These are phyloP conservation scores for Drosophila pachea DNA, from an alignment of 1,140 invertebrate species.

Conservation along the genomic window DNA sequence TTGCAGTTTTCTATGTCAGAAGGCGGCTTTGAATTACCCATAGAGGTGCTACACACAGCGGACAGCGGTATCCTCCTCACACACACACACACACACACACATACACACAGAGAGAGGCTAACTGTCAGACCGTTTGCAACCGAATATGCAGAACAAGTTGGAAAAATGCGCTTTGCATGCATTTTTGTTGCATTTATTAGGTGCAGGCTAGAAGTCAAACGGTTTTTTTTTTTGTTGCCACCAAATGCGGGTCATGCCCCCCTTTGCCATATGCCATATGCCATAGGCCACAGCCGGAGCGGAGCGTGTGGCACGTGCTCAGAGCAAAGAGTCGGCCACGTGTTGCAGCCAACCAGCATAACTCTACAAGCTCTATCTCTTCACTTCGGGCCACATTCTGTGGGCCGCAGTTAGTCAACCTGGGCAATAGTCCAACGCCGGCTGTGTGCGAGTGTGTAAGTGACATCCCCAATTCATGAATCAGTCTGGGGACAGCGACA, in stretches of 20 bases:
- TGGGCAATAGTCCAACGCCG: slow-evolving; percentile 13
- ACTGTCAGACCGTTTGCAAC: slow-evolving; percentile 41
- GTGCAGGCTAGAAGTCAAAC: slow-evolving; percentile 12
- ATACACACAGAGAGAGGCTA: slow-evolving; percentile 6
- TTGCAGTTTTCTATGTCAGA: slow-evolving; percentile 62
- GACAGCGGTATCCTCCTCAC: slow-evolving; percentile 45
- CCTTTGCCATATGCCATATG: slow-evolving; percentile 39
- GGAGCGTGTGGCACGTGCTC: slow-evolving; percentile 57
- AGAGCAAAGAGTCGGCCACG: slow-evolving; percentile 39
- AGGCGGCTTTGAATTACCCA: slow-evolving; percentile 54
- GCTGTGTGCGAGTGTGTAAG: slow-evolving; percentile 4
- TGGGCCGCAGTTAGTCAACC: slow-evolving; percentile 39
- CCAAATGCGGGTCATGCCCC: slow-evolving; percentile 66
- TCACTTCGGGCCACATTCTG: slow-evolving; percentile 21
- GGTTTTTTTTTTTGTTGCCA: slow-evolving; percentile 4
- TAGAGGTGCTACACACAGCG: slow-evolving; percentile 17
- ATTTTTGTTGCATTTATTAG: slow-evolving; percentile 56
- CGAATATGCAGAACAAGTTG: slow-evolving; percentile 67
- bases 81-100: slow-evolving; percentile 27
- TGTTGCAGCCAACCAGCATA: slow-evolving; percentile 34
- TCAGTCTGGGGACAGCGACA: slow-evolving; percentile 19
- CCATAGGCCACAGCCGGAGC: slow-evolving; percentile 21
- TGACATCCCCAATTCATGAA: slow-evolving; percentile 18
- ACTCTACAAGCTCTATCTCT: slow-evolving; percentile 11
- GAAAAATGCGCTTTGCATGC: slow-evolving; percentile 67